These are phyloP conservation scores for Schizopygopsis pylzovi DNA, from an alignment of 2,797 vertebrate species.

Conservation along the genomic window DNA sequence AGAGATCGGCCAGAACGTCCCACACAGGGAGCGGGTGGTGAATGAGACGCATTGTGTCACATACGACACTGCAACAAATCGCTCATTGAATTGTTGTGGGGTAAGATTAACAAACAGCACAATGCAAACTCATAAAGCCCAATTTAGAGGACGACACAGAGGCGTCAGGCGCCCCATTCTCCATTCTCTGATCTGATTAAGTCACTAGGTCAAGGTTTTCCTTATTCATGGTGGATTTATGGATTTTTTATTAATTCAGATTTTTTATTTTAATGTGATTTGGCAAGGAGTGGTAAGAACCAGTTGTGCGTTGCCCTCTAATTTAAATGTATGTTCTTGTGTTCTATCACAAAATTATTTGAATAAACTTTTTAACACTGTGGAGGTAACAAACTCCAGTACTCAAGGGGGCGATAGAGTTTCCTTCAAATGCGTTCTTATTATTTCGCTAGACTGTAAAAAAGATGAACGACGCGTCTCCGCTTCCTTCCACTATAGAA, in stretches of 20 bases:
- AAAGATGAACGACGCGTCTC: no score
- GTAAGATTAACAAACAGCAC: slow-evolving; percentile 65
- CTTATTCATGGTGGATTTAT: slow-evolving; percentile 20
- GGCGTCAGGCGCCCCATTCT: slow-evolving; percentile 64
- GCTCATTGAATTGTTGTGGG: slow-evolving; percentile 72
- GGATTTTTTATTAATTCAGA: not conserved
- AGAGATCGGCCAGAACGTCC: slow-evolving; percentile 48
- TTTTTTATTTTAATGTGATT: not conserved
- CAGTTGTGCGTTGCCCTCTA: not conserved
- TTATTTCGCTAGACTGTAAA: not conserved
- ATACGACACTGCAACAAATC: slow-evolving; percentile 60
- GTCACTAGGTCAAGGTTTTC: slow-evolving; percentile 39
- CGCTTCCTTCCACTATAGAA: no score
- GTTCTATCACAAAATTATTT: not conserved
- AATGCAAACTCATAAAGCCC: slow-evolving; percentile 66
- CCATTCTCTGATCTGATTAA: slow-evolving; percentile 57
- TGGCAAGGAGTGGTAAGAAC: not conserved
- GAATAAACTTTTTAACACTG: not conserved
- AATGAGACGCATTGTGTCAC: slow-evolving; percentile 49
- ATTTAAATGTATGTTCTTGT: not conserved
- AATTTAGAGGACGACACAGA: slow-evolving; percentile 57
- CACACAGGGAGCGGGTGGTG: slow-evolving; percentile 46
- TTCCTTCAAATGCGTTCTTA: not conserved
- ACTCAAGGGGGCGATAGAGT: not conserved
- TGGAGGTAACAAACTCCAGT: not conserved